Base-by-base conservation (phyloP, 2,797 vertebrate species). In the Sebastes miniatus region DNA sequence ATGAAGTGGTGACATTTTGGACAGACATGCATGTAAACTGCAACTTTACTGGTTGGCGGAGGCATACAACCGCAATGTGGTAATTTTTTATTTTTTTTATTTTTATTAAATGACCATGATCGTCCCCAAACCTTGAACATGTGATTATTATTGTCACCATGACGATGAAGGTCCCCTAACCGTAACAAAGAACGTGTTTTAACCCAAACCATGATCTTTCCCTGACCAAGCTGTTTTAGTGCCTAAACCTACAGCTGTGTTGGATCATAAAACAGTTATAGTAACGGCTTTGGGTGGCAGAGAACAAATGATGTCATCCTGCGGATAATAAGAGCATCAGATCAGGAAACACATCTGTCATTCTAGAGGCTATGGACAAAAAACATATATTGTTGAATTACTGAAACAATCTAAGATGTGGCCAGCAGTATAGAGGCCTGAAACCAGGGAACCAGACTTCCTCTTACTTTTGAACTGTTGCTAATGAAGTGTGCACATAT, bases 401-500 rank as follows among this genome's bases (percentile, higher is more conserved):
- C 47, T 50, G 47, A 50, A 70, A 54, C 43, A 13, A 62, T 62
- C 36, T 12, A 39, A 56, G 8, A 13, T 43, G 18, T 64, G 32
- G 25, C 8, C 16, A 14, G 8, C 18, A 36, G 3, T 27, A 9
- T 20, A 5, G 24, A 36, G 18, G 4, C 22, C 1, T 18, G 20
- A 66, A 67, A 47, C 24, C 10, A 24, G 4, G 0, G 13, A 76
- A 58, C 36, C 5, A 11, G 43, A 20, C 11, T 50, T 69, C 25
- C 0, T 14, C 27, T 68, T n/a, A 57, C 63, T 73, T 73, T 56
- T 57, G 34, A 61, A 65, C 18, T 74, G 58, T 63, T 34, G 43
- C 58, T 56, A 10, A 22, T 69, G 50, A 36, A 73, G 72, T 56
- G 61, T 72, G 65, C 52, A 65, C 59, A 79, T 58, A 65, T 83